Evolutionary conservation across 2,797 vertebrate genomes (phyloP).

Genomic region (Paedocypris micromegethes): DNA sequence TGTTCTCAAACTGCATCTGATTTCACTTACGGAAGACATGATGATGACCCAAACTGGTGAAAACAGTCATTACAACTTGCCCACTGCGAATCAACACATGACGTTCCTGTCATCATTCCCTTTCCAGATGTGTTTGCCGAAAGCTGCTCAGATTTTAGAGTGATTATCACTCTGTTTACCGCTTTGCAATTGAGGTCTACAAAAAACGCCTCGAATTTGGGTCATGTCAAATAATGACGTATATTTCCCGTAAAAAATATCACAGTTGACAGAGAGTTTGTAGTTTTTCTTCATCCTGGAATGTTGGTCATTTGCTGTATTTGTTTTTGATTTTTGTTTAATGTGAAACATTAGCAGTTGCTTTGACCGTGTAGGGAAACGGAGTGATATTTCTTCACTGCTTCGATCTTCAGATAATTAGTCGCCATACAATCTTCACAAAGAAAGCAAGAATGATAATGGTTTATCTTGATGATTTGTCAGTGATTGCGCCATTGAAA

Average conservation of each 20-base stretch:
- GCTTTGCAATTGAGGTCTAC: too few relatives aligned
- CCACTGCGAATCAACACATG: slow-evolving; percentile 6
- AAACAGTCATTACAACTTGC: not conserved
- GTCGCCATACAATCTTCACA: slow-evolving; percentile 6
- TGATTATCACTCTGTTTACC: not conserved
- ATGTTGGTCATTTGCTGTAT: too few relatives aligned
- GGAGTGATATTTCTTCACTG: not conserved
- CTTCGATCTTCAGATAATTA: slow-evolving; percentile 16
- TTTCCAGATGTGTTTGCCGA: slow-evolving; percentile 8
- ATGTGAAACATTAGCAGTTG: too few relatives aligned
- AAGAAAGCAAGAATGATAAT: slow-evolving; percentile 11
- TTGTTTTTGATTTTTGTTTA: too few relatives aligned
- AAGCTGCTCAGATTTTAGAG: not conserved
- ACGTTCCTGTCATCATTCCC: slow-evolving; percentile 1
- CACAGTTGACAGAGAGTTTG: too few relatives aligned
- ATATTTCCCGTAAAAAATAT: too few relatives aligned
- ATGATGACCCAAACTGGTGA: slow-evolving; percentile 17
- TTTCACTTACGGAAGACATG: slow-evolving; percentile 5
- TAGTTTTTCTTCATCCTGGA: too few relatives aligned
- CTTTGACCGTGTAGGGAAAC: too few relatives aligned
- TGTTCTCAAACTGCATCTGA: slow-evolving; percentile 1
- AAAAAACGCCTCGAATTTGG: too few relatives aligned
- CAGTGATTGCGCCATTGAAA: not conserved
- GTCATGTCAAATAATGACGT: too few relatives aligned
- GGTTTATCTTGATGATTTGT: slow-evolving; percentile 22